A percentile compares a stretch with the other conserved stretches of the same genome.
Conservation (phyloP, 2,888 invertebrate species). For the Melanostoma mellinum region DNA sequence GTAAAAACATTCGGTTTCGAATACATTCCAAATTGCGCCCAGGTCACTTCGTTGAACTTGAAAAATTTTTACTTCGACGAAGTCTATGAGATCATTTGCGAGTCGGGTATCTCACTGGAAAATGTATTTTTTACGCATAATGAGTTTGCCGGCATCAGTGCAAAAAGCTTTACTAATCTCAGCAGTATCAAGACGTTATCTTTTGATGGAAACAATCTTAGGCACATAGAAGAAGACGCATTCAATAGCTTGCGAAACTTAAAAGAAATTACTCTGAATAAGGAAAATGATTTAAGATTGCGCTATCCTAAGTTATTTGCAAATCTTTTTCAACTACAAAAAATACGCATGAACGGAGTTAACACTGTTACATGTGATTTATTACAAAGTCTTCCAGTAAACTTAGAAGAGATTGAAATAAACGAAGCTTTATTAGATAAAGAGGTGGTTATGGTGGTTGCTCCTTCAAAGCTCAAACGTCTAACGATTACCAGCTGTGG, state of each 20-base stretch:
- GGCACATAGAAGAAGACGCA: constrained; percentile 74
- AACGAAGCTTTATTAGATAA: constrained; percentile 74
- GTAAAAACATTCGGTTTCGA: constrained; percentile 78
- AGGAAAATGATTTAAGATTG: constrained; percentile 42
- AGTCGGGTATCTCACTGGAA: constrained; percentile 59
- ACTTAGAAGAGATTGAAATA: constrained; percentile 74
- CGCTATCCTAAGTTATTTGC: constrained; percentile 47
- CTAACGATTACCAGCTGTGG: constrained; percentile 76
- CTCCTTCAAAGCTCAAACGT: constrained; percentile 74
- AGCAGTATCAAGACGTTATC: constrained; percentile 73
- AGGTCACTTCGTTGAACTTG: constrained; percentile 75
- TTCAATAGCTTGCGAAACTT: constrained; percentile 71
- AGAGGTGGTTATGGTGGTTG: constrained; percentile 65
- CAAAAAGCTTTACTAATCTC: constrained; percentile 73
- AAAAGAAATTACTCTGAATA: constrained; percentile 57
- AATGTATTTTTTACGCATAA: constrained; percentile 75
- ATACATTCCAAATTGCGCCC: constrained; percentile 77
- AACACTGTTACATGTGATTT: constrained; percentile 69
- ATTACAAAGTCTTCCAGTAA: constrained; percentile 75
- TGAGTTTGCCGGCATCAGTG: constrained; percentile 76
- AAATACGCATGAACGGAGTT: constrained; percentile 26
- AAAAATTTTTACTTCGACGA: constrained; percentile 76
- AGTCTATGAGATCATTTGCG: constrained; percentile 75
- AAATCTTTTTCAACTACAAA: constrained; percentile 42
- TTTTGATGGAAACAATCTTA: constrained; percentile 76